Evolutionary conservation across 2,113 vertebrate species (phyloP), one percentile per base, ranked within the genome.

Genomic region (Penelope pileata): DNA sequence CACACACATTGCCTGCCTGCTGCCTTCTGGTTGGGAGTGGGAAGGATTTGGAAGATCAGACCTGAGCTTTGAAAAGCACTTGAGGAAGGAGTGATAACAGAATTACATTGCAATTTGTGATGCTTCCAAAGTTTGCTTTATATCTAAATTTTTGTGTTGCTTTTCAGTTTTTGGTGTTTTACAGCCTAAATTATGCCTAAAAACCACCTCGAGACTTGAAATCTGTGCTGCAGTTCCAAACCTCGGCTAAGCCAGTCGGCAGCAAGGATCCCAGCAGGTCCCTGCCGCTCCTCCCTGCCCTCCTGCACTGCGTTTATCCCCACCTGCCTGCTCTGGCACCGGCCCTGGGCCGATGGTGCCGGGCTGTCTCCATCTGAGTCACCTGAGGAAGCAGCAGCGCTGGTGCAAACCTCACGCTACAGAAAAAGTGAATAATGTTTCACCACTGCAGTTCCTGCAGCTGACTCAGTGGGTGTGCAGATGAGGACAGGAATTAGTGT

Each of bases 151-250:
- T 73, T 83, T 74, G 10, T 29, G 50, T 6, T 62, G 78, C 40
- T 53, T 30, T 14, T 47, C 48, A 69, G 26, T 45, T 79, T 64
- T 34, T 42, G 34, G 16, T 84, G 42, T 74, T 67, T 30, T 77
- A 27, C 15, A 30, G 30, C 76, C 64, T 48, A n/a, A 78, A 59
- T 63, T 40, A n/a, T 58, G 30, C 42, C 59, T 66, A 22, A 40
- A n/a, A 47, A 56, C 23, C 23, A 0, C 0, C 10, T n/a, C 48
- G n/a, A n/a, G 48, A 9, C 19, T 3, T 69, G 64, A 27, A 77
- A 1, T 59, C 53, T 56, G 47, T 48, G 70, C 7, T 74, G 29
- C 12, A 2, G 10, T 62, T 67, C 40, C 24, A 9, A 32, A 10
- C 68, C 12, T 36, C 34, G 26, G 59, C 59, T 62, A 38, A 62